phyloP scores from a whole-genome alignment of 2,888 invertebrate genomes.

The Drosophila recens region DNA sequence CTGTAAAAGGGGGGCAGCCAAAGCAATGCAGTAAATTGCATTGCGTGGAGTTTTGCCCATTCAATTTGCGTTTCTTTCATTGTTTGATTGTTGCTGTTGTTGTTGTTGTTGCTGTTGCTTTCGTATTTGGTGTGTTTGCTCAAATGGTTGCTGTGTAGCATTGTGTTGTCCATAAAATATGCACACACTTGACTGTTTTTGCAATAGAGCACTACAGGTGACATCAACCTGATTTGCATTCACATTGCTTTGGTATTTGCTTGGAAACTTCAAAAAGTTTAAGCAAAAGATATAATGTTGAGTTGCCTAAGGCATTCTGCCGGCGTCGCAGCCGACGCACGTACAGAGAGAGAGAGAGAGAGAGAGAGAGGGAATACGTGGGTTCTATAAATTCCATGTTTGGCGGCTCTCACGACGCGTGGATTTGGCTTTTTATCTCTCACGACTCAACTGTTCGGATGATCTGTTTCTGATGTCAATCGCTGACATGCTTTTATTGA shows the following conservation, averaged over 20 bases:
- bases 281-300: too few relatives aligned
- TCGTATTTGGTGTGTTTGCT: conserved; percentile 44
- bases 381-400: too few relatives aligned
- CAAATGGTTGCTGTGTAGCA: conserved; percentile 1
- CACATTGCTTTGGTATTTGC: background rate
- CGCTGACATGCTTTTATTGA: too few relatives aligned
- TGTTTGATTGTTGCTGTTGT: conserved; percentile 42
- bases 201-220: background rate
- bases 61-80: conserved; percentile 38
- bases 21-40: conserved; percentile 78
- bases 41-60: conserved; percentile 57
- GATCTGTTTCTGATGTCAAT: too few relatives aligned
- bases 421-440: too few relatives aligned
- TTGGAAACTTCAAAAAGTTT: background rate
- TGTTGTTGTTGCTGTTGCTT: conserved; percentile 46
- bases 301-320: too few relatives aligned
- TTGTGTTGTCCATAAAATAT: background rate
- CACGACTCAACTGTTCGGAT: too few relatives aligned
- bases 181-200: background rate
- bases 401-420: too few relatives aligned
- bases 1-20: conserved; percentile 40
- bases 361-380: too few relatives aligned
- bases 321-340: too few relatives aligned
- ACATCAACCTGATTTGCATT: background rate
- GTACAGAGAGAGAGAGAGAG: too few relatives aligned